Conservation (phyloP, 2,113 vertebrate genomes). For the Dryoscopus gambensis region DNA sequence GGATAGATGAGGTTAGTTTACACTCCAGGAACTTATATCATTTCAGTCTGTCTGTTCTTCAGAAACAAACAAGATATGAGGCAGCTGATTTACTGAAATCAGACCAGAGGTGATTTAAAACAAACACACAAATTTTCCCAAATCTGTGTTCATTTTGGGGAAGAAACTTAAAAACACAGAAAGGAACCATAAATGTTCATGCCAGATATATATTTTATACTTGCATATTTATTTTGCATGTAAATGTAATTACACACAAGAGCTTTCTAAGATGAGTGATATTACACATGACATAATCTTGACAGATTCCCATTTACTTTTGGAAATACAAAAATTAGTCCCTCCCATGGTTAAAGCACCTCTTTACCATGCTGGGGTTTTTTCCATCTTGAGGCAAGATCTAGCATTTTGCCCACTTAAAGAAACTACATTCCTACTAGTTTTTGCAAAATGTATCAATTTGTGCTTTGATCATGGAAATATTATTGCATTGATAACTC, state of each 20-base stretch:
- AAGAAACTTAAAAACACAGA: not conserved
- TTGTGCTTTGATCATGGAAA: not conserved
- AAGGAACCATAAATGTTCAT: not conserved
- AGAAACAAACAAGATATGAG: not conserved
- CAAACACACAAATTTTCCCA: not conserved
- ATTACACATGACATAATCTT: not conserved
- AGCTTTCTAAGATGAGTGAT: not conserved
- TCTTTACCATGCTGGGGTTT: not conserved
- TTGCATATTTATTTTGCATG: not conserved
- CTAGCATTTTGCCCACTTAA: not conserved
- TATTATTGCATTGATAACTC: not conserved
- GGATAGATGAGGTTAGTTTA: not conserved
- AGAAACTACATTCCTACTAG: not conserved
- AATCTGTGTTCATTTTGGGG: fast-evolving
- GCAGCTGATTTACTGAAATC: not conserved
- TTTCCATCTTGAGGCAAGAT: not conserved
- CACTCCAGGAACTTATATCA: not conserved
- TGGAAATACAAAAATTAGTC: not conserved
- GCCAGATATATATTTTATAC: not conserved
- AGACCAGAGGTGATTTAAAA: not conserved
- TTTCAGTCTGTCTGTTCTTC: not conserved
- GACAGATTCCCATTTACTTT: not conserved
- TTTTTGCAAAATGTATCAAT: not conserved
- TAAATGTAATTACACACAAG: not conserved
- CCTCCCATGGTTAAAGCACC: not conserved